Conservation (phyloP, 2,797 vertebrate species). For the Alauda arvensis region DNA sequence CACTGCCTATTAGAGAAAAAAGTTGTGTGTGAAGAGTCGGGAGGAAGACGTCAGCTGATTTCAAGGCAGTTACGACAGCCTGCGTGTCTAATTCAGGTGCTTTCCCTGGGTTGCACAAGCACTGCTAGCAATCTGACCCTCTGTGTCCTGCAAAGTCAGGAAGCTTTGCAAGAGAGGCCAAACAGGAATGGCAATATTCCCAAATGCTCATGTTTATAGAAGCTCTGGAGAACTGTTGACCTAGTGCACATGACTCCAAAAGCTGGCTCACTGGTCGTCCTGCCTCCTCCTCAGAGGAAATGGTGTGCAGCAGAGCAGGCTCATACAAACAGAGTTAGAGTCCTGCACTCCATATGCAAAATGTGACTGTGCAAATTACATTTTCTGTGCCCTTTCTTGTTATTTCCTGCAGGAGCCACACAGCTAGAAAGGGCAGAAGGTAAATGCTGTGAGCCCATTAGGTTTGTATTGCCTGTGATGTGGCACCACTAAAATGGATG, state of each 20-base stretch:
- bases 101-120: neutral
- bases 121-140: neutral
- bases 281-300: neutral
- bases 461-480: neutral
- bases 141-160: neutral
- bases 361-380: neutral
- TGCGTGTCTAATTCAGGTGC: neutral
- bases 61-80: neutral
- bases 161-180: neutral
- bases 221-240: neutral
- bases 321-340: fast-evolving
- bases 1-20: neutral
- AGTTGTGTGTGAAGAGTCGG: neutral
- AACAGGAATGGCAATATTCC: neutral
- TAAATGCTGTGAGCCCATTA: neutral
- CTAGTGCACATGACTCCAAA: neutral
- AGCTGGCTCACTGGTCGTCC: neutral
- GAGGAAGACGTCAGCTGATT: neutral
- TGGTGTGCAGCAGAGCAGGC: fast-evolving
- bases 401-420: neutral
- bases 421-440: neutral
- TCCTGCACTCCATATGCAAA: neutral
- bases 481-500: neutral
- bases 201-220: neutral
- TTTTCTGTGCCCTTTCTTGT: neutral